Evolutionary conservation across 2,113 vertebrate species (phyloP).

Genomic region (Cyprinus carpio): DNA sequence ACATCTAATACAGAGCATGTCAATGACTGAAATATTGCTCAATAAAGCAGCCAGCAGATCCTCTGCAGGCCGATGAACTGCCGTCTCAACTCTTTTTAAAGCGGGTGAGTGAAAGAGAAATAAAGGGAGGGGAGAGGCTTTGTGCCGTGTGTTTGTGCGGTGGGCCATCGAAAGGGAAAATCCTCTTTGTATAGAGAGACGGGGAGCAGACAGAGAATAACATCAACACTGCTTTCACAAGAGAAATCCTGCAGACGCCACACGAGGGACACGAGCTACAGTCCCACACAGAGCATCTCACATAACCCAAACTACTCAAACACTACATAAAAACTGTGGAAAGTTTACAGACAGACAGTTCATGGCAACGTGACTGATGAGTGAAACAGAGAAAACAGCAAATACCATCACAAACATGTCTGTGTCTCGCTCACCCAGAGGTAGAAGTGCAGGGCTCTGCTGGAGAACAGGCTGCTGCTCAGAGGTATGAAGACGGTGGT

Average conservation of each 20-base stretch:
- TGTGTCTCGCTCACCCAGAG: slow-evolving; percentile 73
- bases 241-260: background rate
- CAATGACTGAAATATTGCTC: background rate
- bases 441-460: slow-evolving; percentile 78
- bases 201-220: slow-evolving; percentile 8
- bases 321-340: background rate
- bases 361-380: background rate
- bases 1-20: background rate
- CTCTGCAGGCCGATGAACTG: background rate
- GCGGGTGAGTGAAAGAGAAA: slow-evolving; percentile 4
- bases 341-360: background rate
- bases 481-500: slow-evolving; percentile 80
- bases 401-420: background rate
- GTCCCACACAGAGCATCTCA: background rate
- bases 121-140: slow-evolving; percentile 21
- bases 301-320: background rate
- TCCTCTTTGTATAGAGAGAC: slow-evolving; percentile 33
- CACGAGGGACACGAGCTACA: background rate
- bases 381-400: background rate
- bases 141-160: slow-evolving; percentile 60
- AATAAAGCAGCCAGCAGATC: background rate
- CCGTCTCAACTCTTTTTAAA: background rate
- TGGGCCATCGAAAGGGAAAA: slow-evolving; percentile 57
- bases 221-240: background rate
- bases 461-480: slow-evolving; percentile 77